Percentiles rank a stretch among this genome's conserved stretches.
These are phyloP conservation scores for Phymorhynchus buccinoides DNA, from an alignment of 1,140 invertebrate species.

Conservation along the genomic window DNA sequence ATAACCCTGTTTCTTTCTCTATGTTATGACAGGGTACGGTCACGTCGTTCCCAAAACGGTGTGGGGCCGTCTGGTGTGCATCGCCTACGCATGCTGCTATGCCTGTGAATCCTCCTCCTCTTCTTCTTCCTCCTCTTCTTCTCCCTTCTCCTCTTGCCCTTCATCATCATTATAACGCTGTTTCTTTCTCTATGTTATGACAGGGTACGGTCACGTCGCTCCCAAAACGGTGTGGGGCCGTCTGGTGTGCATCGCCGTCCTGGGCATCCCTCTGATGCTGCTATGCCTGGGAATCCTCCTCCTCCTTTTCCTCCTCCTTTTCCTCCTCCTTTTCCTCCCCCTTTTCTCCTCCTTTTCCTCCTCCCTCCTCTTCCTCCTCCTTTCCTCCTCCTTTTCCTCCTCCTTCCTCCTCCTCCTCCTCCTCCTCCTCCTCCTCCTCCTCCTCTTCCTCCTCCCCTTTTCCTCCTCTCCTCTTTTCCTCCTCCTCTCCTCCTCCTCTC, in stretches of 20 bases:
- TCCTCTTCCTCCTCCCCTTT: background rate
- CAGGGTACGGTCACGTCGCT: constrained; percentile 95
- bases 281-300: constrained; percentile 87
- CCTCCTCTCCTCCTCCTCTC: background rate
- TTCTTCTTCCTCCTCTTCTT: too few relatives aligned
- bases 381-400: background rate
- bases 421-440: background rate
- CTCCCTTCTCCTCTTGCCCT: too few relatives aligned
- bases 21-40: too few relatives aligned
- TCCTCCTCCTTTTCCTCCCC: background rate
- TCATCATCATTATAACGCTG: too few relatives aligned
- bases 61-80: too few relatives aligned
- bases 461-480: background rate
- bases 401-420: too few relatives aligned
- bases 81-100: too few relatives aligned
- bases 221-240: constrained; percentile 94
- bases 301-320: too few relatives aligned
- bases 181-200: too few relatives aligned
- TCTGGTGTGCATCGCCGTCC: constrained; percentile 93
- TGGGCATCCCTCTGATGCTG: constrained; percentile 96
- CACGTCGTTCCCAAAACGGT: too few relatives aligned
- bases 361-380: background rate
- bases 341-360: background rate
- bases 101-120: too few relatives aligned
- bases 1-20: too few relatives aligned